These are phyloP conservation scores for Polydrusus pterygomalis DNA, from an alignment of 2,888 invertebrate genomes.

Conservation along the genomic window DNA sequence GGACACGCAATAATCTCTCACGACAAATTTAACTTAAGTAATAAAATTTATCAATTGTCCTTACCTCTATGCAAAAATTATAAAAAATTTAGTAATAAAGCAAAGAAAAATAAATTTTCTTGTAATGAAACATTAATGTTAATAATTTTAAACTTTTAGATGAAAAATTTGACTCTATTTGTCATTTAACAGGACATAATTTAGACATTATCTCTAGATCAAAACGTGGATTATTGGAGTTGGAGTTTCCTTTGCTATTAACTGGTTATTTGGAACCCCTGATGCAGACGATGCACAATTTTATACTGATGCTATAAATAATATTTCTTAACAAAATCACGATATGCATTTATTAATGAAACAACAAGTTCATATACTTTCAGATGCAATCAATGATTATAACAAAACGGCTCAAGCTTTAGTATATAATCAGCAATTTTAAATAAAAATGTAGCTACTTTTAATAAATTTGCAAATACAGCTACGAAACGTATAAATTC, in stretches of 20 bases:
- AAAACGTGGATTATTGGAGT: constrained; percentile 36
- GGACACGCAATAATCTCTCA: constrained; percentile 13
- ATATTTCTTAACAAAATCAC: constrained; percentile 35
- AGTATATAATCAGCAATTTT: constrained; percentile 52
- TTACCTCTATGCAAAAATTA: constrained; percentile 23
- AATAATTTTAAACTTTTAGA: constrained; percentile 11
- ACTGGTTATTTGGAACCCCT: constrained; percentile 52
- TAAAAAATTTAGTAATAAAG: constrained; percentile 2
- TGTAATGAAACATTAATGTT: neutral
- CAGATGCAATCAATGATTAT: constrained; percentile 57
- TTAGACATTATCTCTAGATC: neutral
- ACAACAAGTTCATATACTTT: constrained; percentile 56
- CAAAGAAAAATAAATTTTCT: neutral
- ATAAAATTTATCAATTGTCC: neutral
- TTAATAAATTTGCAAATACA: constrained; percentile 51
- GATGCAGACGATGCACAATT: constrained; percentile 52
- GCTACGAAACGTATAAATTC: constrained; percentile 20
- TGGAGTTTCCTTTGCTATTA: constrained; percentile 45
- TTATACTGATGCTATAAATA: constrained; percentile 48
- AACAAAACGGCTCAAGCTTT: constrained; percentile 54
- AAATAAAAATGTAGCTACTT: constrained; percentile 52
- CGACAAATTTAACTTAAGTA: constrained; percentile 25
- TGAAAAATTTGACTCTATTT: constrained; percentile 41
- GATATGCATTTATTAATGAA: constrained; percentile 55
- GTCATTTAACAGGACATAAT: constrained; percentile 42